Evolutionary conservation across 2,113 vertebrate species (phyloP).

Genomic region (Chelonoidis abingdonii): DNA sequence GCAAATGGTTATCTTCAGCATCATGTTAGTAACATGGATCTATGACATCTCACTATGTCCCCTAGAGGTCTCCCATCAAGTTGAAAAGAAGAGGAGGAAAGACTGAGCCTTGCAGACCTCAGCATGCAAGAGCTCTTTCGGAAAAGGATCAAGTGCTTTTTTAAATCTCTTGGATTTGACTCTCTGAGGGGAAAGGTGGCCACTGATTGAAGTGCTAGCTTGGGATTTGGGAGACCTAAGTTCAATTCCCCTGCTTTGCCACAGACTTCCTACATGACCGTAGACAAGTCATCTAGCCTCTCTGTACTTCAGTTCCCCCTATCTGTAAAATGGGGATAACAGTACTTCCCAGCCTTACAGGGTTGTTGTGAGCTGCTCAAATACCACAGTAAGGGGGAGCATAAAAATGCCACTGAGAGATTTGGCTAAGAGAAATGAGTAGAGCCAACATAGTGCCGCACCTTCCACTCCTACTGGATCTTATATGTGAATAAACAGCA

Average conservation of each 20-base stretch:
- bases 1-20: neutral
- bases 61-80: neutral
- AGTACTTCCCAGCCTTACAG: neutral
- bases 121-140: neutral
- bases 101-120: neutral
- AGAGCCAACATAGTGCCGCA: conserved; percentile 65
- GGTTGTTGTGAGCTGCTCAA: conserved; percentile 53
- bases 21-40: neutral
- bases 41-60: neutral
- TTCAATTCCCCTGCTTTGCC: conserved; percentile 37
- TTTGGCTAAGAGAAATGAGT: conserved; percentile 70
- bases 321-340: conserved; percentile 67
- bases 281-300: neutral
- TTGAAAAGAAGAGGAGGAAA: neutral
- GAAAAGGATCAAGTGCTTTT: neutral
- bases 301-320: conserved; percentile 54
- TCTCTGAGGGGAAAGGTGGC: neutral
- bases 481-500: conserved; percentile 58
- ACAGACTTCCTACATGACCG: conserved; percentile 23
- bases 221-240: neutral
- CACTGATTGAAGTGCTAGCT: neutral
- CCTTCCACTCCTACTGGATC: conserved; percentile 49
- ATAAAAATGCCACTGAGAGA: conserved; percentile 71
- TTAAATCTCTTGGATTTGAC: neutral
- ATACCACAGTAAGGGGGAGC: conserved; percentile 62